These are phyloP conservation scores for Strix uralensis DNA, from an alignment of 2,113 vertebrate genomes.

Conservation along the genomic window DNA sequence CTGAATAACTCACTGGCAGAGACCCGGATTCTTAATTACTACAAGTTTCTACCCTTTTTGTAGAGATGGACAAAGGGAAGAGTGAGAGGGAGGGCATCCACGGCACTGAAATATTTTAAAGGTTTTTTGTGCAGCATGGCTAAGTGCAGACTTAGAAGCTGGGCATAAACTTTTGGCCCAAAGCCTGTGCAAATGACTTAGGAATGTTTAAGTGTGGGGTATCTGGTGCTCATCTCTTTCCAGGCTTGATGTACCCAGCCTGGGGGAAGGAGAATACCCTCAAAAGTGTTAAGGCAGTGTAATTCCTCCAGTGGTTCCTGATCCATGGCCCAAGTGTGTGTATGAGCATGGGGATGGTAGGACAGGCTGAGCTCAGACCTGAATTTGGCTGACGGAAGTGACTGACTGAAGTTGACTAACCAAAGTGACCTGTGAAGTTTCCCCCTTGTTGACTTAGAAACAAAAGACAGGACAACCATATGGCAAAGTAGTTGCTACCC, in stretches of 20 bases:
- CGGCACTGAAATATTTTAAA: background rate
- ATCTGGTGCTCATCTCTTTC: background rate
- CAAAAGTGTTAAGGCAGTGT: background rate
- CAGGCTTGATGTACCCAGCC: background rate
- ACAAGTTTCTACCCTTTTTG: background rate
- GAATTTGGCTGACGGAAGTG: background rate
- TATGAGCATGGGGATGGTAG: rapidly evolving
- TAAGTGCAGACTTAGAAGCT: background rate
- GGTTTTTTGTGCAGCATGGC: background rate
- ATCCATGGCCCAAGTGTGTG: background rate
- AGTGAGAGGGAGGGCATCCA: background rate
- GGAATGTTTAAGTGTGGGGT: background rate
- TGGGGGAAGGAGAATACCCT: background rate
- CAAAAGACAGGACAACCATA: background rate
- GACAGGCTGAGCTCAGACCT: background rate
- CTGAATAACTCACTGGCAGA: background rate
- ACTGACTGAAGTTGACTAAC: background rate
- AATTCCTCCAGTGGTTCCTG: background rate
- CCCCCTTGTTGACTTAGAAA: background rate
- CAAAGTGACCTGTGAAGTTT: background rate
- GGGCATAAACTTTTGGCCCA: background rate
- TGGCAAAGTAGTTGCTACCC: background rate
- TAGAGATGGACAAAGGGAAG: background rate
- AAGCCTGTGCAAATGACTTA: background rate
- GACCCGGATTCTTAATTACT: background rate